These are phyloP conservation scores for Luffia ferchaultella DNA, from an alignment of 2,888 invertebrate species.

Conservation along the genomic window DNA sequence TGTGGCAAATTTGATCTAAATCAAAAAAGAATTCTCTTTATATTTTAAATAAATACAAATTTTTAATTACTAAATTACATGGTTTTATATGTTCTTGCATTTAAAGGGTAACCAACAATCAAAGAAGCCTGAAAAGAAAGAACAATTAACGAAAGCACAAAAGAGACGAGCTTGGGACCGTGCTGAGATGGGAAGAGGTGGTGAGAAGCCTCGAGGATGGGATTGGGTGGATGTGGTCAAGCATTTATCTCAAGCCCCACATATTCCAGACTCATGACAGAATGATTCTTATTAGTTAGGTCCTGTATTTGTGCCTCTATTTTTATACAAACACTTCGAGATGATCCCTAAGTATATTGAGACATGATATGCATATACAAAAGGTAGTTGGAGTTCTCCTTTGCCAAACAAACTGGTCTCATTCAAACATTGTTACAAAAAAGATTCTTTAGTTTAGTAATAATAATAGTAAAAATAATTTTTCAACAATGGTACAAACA, in stretches of 20 bases:
- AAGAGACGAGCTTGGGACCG: conserved; percentile 89
- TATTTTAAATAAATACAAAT: too few relatives aligned
- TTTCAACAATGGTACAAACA: too few relatives aligned
- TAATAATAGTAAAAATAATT: too few relatives aligned
- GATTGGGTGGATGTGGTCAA: conserved; percentile 98
- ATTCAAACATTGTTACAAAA: too few relatives aligned
- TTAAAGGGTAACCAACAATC: conserved; percentile 10
- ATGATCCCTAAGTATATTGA: too few relatives aligned
- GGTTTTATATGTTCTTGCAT: conserved; percentile 12
- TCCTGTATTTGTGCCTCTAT: not conserved
- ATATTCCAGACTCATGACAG: conserved; percentile 39
- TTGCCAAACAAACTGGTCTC: too few relatives aligned
- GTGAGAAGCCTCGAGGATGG: conserved; percentile 88
- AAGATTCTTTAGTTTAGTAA: too few relatives aligned
- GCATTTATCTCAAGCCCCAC: conserved; percentile 81
- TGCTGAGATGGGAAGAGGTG: conserved; percentile 75
- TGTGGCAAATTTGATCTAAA: too few relatives aligned
- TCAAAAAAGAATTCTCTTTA: too few relatives aligned
- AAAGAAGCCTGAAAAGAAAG: conserved; percentile 75
- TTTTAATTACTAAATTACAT: not conserved
- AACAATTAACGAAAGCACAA: conserved; percentile 90
- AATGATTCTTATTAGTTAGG: not conserved
- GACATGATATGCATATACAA: too few relatives aligned
- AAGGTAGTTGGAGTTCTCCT: too few relatives aligned
- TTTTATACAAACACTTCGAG: too few relatives aligned